phyloP scores from a whole-genome alignment of 2,113 vertebrate genomes.

The Sebastes schlegelii region DNA sequence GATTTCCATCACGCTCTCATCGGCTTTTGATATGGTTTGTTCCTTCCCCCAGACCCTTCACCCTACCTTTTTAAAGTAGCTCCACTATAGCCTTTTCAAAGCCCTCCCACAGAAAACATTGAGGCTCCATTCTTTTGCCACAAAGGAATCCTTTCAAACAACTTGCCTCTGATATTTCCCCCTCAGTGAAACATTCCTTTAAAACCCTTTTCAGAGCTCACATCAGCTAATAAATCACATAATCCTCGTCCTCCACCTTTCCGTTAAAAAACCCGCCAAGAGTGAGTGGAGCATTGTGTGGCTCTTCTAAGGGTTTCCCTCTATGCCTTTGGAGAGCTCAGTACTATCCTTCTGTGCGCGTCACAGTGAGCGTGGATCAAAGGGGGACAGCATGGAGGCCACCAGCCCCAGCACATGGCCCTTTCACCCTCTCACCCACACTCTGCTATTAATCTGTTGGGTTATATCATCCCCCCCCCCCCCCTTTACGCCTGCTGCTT shows the following conservation, averaged over 20 bases:
- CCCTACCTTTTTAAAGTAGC: constrained; percentile 50
- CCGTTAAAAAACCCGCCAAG: constrained; percentile 34
- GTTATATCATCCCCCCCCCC: constrained; percentile 50
- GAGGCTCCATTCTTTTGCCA: constrained; percentile 65
- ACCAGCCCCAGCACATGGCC: constrained; percentile 60
- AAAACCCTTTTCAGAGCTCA: constrained; percentile 65
- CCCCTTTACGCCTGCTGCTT: constrained; percentile 57
- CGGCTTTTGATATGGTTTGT: constrained; percentile 50
- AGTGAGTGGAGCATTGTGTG: constrained; percentile 75
- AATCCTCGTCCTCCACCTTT: constrained; percentile 73
- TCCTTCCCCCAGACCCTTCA: constrained; percentile 41
- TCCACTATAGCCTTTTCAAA: constrained; percentile 45
- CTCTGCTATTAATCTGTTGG: constrained; percentile 74
- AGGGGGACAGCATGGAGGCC: constrained; percentile 63
- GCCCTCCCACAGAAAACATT: constrained; percentile 59
- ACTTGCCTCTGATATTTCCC: constrained; percentile 71
- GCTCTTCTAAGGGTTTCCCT: constrained; percentile 56
- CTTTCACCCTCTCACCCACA: constrained; percentile 80
- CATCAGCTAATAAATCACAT: constrained; percentile 79
- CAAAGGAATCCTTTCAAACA: constrained; percentile 76
- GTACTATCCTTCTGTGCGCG: constrained; percentile 49
- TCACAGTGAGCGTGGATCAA: constrained; percentile 71
- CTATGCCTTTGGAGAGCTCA: constrained; percentile 60
- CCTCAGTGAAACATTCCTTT: constrained; percentile 69
- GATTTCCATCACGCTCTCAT: constrained; percentile 39